Evolutionary conservation across 2,888 invertebrate genomes (phyloP), one percentile per base, ranked within the genome.

Genomic region (Liopterus haemorrhoidalis): DNA sequence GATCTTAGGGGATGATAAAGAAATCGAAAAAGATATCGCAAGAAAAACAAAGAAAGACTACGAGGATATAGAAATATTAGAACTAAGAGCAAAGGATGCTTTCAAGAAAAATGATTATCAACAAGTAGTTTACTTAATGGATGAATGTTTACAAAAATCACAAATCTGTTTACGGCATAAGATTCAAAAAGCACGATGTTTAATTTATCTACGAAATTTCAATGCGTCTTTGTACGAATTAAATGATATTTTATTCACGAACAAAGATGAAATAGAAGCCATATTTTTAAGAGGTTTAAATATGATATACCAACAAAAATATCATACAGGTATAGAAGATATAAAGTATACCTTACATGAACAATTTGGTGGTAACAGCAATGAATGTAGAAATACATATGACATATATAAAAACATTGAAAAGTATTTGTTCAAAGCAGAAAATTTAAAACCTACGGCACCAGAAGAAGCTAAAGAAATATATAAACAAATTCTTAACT

Each of bases 181-280:
- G 6, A n/a, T 45, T 9, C 20, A 33, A 14, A 45, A 45, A 39
- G 38, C 45, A 3, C 32, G 33, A 18, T 45, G 45, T 33, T 25
- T 45, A 14, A 22, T 45, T 24, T 45, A 45, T 20, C 9, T 39
- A 22, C 21, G 32, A 16, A 14, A 25, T 27, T 21, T 33, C n/a
- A 33, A 45, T 25, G 12, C n/a, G 11, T 31, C 45, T 15, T 24
- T 45, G 20, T 3, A 5, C n/a, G 25, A 33, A 2, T 24, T 39
- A 25, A 45, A 45, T 32, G 45, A 45, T 15, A 32, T 45, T 16
- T 30, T 45, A 14, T 45, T 45, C 20, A 39, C 32, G n/a, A 31
- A 45, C 19, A 45, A 39, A 33, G 45, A 45, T 15, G 45, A 45
- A n/a, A 15, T 39, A 2, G 45, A 39, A 19, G 45, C 45, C 5